Conservation (phyloP, 1,140 invertebrate species). For the Cherax destructor region DNA sequence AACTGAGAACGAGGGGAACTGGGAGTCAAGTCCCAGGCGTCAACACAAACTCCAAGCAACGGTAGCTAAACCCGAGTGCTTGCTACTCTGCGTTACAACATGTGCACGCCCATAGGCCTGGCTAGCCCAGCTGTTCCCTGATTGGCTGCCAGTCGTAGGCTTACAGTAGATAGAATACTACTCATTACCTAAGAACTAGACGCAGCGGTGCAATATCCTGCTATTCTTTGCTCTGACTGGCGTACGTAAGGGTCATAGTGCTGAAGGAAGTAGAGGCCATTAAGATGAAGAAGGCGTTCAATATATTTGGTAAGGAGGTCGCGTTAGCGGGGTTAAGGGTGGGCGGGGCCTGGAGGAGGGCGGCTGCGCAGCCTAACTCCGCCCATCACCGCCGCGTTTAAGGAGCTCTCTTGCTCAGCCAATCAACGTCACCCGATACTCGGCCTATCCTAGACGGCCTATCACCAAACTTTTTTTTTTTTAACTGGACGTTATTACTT, state of each 20-base stretch:
- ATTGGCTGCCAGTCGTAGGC: slow-evolving; percentile 63
- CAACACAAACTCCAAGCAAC: slow-evolving; percentile 47
- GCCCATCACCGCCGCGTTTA: slow-evolving; percentile 47
- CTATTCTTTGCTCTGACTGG: slow-evolving; percentile 50
- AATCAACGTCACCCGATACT: slow-evolving; percentile 57
- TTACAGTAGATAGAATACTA: slow-evolving; percentile 45
- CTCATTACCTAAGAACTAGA: slow-evolving; percentile 16
- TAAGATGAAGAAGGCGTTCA: slow-evolving; percentile 71
- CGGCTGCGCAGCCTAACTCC: slow-evolving; percentile 53
- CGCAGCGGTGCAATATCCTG: slow-evolving; percentile 12
- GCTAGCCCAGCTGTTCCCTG: slow-evolving; percentile 57
- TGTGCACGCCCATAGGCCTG: slow-evolving; percentile 65
- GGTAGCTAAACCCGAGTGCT: slow-evolving; percentile 37
- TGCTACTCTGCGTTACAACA: slow-evolving; percentile 56
- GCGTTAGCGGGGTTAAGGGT: slow-evolving; percentile 56
- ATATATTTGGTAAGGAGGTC: slow-evolving; percentile 70
- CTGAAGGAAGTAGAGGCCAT: slow-evolving; percentile 66
- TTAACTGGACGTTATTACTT: slow-evolving; percentile 68
- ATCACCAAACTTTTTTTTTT: slow-evolving; percentile 63
- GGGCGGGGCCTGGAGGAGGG: slow-evolving; percentile 47
- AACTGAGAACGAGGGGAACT: slow-evolving; percentile 21
- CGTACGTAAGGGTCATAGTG: slow-evolving; percentile 68
- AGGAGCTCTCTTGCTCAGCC: slow-evolving; percentile 53
- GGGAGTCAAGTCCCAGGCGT: slow-evolving; percentile 6
- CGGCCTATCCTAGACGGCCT: slow-evolving; percentile 62